A percentile compares a stretch with the other conserved stretches of the same genome.
These are phyloP conservation scores for Troilus luridus DNA, from an alignment of 2,888 invertebrate species.

Conservation along the genomic window DNA sequence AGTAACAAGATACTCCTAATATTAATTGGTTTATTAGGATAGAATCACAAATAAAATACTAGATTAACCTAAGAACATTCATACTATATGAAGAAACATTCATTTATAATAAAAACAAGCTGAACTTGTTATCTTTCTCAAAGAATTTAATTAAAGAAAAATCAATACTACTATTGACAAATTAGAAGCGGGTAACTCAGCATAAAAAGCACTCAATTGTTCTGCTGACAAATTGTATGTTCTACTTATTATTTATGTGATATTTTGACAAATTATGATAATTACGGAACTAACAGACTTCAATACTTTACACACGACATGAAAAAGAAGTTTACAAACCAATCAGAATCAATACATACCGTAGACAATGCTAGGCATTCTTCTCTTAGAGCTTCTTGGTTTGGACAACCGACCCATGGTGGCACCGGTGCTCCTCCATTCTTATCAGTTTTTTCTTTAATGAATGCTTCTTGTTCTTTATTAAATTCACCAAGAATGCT, in stretches of 20 bases:
- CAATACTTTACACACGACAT: background rate
- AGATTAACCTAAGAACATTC: too few relatives aligned
- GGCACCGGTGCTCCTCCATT: slow-evolving; percentile 79
- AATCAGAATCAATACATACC: slow-evolving; percentile 71
- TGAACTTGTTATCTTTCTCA: background rate
- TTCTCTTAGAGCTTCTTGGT: slow-evolving; percentile 93
- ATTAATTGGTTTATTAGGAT: too few relatives aligned
- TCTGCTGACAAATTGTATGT: too few relatives aligned
- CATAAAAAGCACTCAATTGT: too few relatives aligned
- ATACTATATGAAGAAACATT: too few relatives aligned
- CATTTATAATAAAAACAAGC: too few relatives aligned
- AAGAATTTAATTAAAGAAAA: background rate
- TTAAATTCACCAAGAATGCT: slow-evolving; percentile 97
- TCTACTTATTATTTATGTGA: too few relatives aligned
- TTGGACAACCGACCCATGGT: slow-evolving; percentile 96
- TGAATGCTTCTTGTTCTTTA: slow-evolving; percentile 96
- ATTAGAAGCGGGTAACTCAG: background rate
- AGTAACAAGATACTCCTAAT: too few relatives aligned
- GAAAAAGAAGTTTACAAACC: background rate
- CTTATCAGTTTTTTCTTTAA: slow-evolving; percentile 85
- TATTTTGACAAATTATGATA: background rate
- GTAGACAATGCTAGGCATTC: slow-evolving; percentile 95
- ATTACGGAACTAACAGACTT: background rate
- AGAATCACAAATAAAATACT: too few relatives aligned
- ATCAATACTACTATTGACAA: background rate